Base-by-base conservation (phyloP, 2,888 invertebrate genomes). In the Aphodius sticticus region DNA sequence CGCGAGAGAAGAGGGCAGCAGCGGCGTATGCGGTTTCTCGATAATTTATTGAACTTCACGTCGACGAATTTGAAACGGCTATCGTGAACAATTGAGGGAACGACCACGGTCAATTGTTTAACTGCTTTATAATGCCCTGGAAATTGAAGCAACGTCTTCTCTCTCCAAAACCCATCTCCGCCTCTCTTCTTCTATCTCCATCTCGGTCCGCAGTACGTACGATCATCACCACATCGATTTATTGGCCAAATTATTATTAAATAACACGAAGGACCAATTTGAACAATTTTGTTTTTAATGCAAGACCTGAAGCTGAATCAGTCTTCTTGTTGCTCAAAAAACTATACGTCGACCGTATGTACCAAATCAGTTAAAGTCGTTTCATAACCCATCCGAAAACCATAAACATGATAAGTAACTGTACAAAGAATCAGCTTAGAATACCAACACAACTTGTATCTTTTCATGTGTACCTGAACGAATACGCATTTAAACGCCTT, bases 1-100 rank as follows among this genome's bases (percentile, higher is more conserved):
- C 53, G 53, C 53, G 53, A 53, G 53, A 53, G 53, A 53, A 53
- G 53, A 53, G 53, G 53, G 9, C 53, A 12, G 53, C 53, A 12
- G 9, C 53, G 53, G 53, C 53, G 53, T 9, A 53, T 53, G 53
- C 53, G 53, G 53, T 53, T 53, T 53, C 53, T 53, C 53, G 53
- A 53, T 53, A 53, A 53, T 53, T 53, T 53, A 53, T 53, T 53
- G 53, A 53, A 53, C 53, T 53, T 12, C 53, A 53, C 53, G 53
- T 53, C 53, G 53, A 53, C 53, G 53, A 53, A 53, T 53, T 53
- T 53, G 53, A 53, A 53, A 53, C 53, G 53, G 53, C 53, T 53
- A 53, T 53, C 53, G 53, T 53, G 53, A 53, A 53, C 53, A 53
- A 53, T 53, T 53, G 53, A 53, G 53, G 7, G 53, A 53, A 53